Base-by-base conservation (phyloP, 2,888 invertebrate species). In the Macaria notata region DNA sequence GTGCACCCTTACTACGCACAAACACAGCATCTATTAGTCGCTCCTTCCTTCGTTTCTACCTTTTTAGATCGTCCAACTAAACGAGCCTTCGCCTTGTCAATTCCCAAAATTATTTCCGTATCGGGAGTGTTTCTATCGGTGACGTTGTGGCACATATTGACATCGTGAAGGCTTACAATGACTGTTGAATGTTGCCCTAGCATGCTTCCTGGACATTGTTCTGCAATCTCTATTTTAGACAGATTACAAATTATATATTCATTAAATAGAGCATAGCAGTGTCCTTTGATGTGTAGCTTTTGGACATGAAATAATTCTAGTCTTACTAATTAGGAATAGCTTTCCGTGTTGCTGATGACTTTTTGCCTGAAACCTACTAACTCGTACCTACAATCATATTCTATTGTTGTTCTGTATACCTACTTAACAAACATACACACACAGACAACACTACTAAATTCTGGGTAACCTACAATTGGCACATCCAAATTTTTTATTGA, bases 21-120 rank as follows among this genome's bases (percentile, higher is more conserved):
- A 76, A 80, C 83, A 84, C 81, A 68, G 82, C 85, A 84, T 83
- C 77, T 84, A 75, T 78, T 89, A 89, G 88, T 75, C 88, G 89
- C 90, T 90, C 90, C 90, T 91, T 88, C 86, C 88, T 92, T 86
- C 89, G 86, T 88, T 85, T 83, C 63, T 65, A 87, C 85, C 88
- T 89, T 90, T 89, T 77, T 88, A 89, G 90, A 87, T 90, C 91
- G 90, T 91, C 89, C 89, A 88, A 88, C 86, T 85, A 82, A 76
- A 59, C 65, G 75, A 76, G 83, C 81, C 81, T 78, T 79, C 79
- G 75, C 73, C 73, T 81, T 82, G 83, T 84, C 83, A 79, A 65
- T 81, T 79, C 80, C 82, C 80, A 76, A 62, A 62, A 63, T 64
- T 67, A 62, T 59, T 38, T 60, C 45, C 44, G 31, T 51, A 47